A percentile compares a stretch with the other conserved stretches of the same genome.
These are phyloP conservation scores for Tamias sibiricus DNA, from an alignment of 2,113 vertebrate genomes.

Conservation along the genomic window DNA sequence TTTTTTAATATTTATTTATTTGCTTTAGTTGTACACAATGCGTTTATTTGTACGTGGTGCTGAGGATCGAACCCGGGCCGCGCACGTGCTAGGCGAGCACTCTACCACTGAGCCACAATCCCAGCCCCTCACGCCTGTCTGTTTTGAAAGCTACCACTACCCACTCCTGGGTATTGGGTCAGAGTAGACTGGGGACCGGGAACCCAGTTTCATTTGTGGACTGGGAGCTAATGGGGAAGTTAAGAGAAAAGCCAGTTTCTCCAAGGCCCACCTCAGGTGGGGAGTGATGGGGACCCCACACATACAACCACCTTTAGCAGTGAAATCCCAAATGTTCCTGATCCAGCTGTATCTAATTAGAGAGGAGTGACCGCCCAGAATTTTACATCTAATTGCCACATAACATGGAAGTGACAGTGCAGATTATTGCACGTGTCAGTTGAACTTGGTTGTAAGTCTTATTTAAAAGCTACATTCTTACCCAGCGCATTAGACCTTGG, in stretches of 20 bases:
- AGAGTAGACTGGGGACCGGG: neutral
- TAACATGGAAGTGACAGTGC: neutral
- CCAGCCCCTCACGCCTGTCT: too few species aligned
- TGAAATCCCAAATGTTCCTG: too few species aligned
- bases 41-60: too few species aligned
- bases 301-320: rapidly evolving
- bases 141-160: neutral
- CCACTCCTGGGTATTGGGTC: neutral
- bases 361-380: neutral
- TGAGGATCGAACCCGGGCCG: too few species aligned
- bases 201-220: neutral
- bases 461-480: neutral
- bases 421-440: neutral
- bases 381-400: neutral
- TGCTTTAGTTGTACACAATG: too few species aligned
- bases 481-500: rapidly evolving
- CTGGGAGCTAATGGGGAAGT: neutral
- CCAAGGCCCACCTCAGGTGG: neutral
- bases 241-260: neutral
- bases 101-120: too few species aligned
- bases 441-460: neutral
- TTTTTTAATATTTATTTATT: too few species aligned
- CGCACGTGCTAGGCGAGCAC: too few species aligned
- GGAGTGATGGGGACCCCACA: too few species aligned
- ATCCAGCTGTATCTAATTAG: rapidly evolving